These are phyloP conservation scores for Venustaconcha ellipsiformis DNA, from an alignment of 1,140 invertebrate species.

Conservation along the genomic window DNA sequence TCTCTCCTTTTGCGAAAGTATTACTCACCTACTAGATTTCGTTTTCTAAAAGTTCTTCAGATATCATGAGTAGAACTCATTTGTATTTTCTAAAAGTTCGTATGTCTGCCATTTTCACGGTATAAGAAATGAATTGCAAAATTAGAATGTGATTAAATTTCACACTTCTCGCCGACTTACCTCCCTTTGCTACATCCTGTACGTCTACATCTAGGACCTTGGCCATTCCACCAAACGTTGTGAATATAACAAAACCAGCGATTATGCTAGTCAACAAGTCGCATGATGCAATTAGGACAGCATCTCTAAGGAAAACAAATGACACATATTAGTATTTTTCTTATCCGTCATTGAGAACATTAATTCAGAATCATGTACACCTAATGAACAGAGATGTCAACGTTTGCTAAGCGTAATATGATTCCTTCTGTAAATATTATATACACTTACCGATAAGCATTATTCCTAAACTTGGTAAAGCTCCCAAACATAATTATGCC, in stretches of 20 bases:
- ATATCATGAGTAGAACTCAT: too few relatives aligned
- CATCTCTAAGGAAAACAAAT: conserved; percentile 30
- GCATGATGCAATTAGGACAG: conserved; percentile 66
- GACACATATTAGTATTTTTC: not conserved
- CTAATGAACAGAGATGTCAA: too few relatives aligned
- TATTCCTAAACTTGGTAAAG: conserved; percentile 93
- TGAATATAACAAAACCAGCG: conserved; percentile 97
- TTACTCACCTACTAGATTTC: too few relatives aligned
- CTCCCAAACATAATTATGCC: conserved; percentile 94
- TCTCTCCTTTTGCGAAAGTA: too few relatives aligned
- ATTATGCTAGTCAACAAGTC: conserved; percentile 96
- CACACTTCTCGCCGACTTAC: conserved; percentile 16
- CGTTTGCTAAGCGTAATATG: not conserved
- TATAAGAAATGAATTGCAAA: too few relatives aligned
- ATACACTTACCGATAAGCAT: conserved; percentile 75
- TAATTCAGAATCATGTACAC: too few relatives aligned
- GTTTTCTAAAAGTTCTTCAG: too few relatives aligned
- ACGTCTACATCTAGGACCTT: conserved; percentile 40
- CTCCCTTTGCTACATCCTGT: conserved; percentile 52
- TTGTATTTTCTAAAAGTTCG: too few relatives aligned
- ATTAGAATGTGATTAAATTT: too few relatives aligned
- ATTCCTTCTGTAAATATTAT: not conserved
- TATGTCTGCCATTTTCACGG: too few relatives aligned
- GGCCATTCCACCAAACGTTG: conserved; percentile 82
- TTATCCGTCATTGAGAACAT: not conserved